Conservation (phyloP, 2,113 vertebrate genomes). For the Larimichthys polyactis region DNA sequence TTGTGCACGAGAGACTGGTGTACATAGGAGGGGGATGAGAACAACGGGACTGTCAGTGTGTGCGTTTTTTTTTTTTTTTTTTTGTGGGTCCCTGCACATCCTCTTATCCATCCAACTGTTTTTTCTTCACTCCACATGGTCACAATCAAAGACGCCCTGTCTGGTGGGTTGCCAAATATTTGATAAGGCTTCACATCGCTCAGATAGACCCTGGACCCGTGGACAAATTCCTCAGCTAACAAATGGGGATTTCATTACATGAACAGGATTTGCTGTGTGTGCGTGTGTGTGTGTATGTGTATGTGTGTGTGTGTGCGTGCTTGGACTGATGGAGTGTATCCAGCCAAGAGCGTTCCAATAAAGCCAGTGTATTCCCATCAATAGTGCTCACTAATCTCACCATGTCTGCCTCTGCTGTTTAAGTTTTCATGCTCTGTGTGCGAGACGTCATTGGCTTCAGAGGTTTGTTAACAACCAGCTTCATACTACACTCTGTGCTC, state of each 20-base stretch:
- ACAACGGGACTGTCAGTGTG: neutral
- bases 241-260: constrained; percentile 59
- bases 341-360: constrained; percentile 11
- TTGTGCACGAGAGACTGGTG: constrained; percentile 36
- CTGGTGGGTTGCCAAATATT: constrained; percentile 62
- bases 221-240: constrained; percentile 60
- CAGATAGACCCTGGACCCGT: constrained; percentile 48
- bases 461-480: constrained; percentile 40
- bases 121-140: constrained; percentile 10
- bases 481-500: constrained; percentile 1
- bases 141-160: constrained; percentile 51
- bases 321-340: constrained; percentile 18
- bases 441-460: constrained; percentile 22
- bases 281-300: neutral
- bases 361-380: constrained; percentile 38
- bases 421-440: constrained; percentile 41
- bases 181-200: constrained; percentile 55
- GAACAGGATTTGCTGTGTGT: constrained; percentile 35
- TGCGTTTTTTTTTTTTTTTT: neutral
- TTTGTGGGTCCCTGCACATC: constrained; percentile 19
- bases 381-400: constrained; percentile 36
- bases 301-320: neutral
- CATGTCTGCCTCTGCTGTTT: constrained; percentile 38
- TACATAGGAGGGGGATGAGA: neutral
- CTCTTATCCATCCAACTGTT: constrained; percentile 2